Evolutionary conservation across 2,888 invertebrate species (phyloP), one percentile per base, ranked within the genome.

Genomic region (Branchellion lobata): DNA sequence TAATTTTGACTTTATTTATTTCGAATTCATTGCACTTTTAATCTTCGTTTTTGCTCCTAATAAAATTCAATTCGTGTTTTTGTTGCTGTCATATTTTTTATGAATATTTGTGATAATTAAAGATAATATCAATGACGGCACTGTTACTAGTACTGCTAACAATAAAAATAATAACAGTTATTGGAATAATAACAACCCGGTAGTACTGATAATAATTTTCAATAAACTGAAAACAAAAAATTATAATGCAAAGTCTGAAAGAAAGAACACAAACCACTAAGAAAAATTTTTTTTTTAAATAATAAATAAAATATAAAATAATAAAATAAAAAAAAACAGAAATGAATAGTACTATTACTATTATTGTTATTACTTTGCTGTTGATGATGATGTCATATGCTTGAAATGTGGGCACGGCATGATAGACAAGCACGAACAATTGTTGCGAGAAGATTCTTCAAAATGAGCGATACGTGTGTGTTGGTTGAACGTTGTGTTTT

Each of bases 321-420:
- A n/a, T n/a, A n/a, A n/a, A n/a, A n/a, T n/a, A n/a, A n/a, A n/a
- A n/a, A n/a, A n/a, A n/a, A n/a, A n/a, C n/a, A n/a, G n/a, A n/a
- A n/a, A n/a, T n/a, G n/a, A n/a, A n/a, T n/a, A n/a, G n/a, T n/a
- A n/a, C n/a, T n/a, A n/a, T 40, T 40, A 40, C 14, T 40, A 14
- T 40, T 40, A 40, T 40, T 40, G 5, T 40, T 40, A 40, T 40
- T 40, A 40, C 14, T 40, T 14, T 40, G 61, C 61, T 24, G 5
- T 24, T 57, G 61, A 57, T 57, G 61, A n/a, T 18, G 61, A 24
- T n/a, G 61, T 57, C 61, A 57, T 24, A 47, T n/a, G 61, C 14
- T 40, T 40, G 5, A 8, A 40, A 40, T 40, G 14, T 40, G 40
- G 40, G 40, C n/a, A n/a, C 5, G 61, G 61, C 21, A 57, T 57